Percentiles rank a stretch among this genome's conserved stretches.
phyloP scores from a whole-genome alignment of 2,797 vertebrate species.

The Enoplosus armatus region DNA sequence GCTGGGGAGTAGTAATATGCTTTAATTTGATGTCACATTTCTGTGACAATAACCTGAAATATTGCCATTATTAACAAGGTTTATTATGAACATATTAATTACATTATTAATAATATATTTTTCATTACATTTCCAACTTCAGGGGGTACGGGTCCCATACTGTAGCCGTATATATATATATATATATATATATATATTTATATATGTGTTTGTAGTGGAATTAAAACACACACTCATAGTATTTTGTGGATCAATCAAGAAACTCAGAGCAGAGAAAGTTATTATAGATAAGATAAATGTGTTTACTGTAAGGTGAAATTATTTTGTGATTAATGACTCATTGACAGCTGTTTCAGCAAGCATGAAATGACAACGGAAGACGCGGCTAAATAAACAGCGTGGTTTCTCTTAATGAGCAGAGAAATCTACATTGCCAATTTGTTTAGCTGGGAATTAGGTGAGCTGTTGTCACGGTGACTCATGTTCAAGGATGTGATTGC shows the following conservation, averaged over 20 bases:
- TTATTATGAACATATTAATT: not conserved
- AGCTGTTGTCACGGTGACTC: slow-evolving; percentile 28
- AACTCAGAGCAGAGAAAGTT: not conserved
- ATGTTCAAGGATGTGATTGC: slow-evolving; percentile 3
- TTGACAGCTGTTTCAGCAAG: slow-evolving; percentile 5
- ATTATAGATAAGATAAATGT: slow-evolving; percentile 7
- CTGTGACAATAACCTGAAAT: not conserved
- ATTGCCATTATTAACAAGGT: not conserved
- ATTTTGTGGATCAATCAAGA: not conserved
- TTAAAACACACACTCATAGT: not conserved
- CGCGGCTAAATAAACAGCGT: not conserved
- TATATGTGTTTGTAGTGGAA: not conserved
- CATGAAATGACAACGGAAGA: slow-evolving; percentile 11
- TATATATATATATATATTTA: too few species aligned
- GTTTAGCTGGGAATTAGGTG: slow-evolving; percentile 20
- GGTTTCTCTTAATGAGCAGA: slow-evolving; percentile 35
- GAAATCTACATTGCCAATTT: slow-evolving; percentile 20
- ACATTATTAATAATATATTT: too few species aligned
- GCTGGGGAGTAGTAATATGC: not conserved
- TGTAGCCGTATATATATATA: too few species aligned
- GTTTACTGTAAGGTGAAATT: not conserved
- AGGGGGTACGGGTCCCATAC: not conserved
- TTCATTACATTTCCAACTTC: not conserved
- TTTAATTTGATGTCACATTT: slow-evolving; percentile 16
- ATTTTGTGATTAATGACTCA: slow-evolving; percentile 1